Percentiles rank a stretch among this genome's conserved stretches.
phyloP scores from a whole-genome alignment of 2,113 vertebrate genomes.

The Notothenia rossii region DNA sequence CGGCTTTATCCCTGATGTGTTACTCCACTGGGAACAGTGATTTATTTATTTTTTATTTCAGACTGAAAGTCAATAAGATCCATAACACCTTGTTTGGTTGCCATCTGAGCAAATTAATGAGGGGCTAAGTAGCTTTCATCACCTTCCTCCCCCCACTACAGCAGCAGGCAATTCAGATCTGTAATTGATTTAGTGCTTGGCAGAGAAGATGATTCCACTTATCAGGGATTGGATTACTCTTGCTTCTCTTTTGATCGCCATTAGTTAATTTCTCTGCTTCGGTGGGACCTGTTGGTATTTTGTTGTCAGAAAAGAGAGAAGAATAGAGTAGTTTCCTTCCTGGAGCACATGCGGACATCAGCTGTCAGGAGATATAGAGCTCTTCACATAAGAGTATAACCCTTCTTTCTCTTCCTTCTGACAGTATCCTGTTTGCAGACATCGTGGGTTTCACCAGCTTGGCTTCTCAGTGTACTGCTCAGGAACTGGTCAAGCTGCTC shows the following conservation, averaged over 20 bases:
- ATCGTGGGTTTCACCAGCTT: constrained; percentile 98
- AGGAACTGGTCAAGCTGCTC: constrained; percentile 97
- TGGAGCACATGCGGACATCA: not conserved
- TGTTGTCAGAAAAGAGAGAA: not conserved
- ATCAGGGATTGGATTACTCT: constrained; percentile 53
- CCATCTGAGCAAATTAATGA: constrained; percentile 71
- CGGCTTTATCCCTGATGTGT: not conserved
- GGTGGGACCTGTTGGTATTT: constrained; percentile 29
- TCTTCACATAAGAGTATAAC: constrained; percentile 16
- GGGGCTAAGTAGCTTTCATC: constrained; percentile 69
- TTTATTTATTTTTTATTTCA: constrained; percentile 9
- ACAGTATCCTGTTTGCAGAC: constrained; percentile 98
- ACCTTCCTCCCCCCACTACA: constrained; percentile 50
- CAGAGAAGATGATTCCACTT: constrained; percentile 52
- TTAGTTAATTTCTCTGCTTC: constrained; percentile 22
- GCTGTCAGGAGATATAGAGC: constrained; percentile 1
- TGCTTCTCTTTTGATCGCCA: constrained; percentile 38
- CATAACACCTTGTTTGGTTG: constrained; percentile 70
- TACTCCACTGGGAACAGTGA: not conserved
- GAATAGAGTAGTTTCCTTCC: constrained; percentile 5
- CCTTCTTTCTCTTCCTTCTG: constrained; percentile 16
- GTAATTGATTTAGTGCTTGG: constrained; percentile 64
- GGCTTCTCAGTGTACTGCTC: constrained; percentile 97
- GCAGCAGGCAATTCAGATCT: constrained; percentile 58
- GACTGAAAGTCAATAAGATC: constrained; percentile 64